These are phyloP conservation scores for Microtus oregoni DNA, from an alignment of 2,113 vertebrate species.

Conservation along the genomic window DNA sequence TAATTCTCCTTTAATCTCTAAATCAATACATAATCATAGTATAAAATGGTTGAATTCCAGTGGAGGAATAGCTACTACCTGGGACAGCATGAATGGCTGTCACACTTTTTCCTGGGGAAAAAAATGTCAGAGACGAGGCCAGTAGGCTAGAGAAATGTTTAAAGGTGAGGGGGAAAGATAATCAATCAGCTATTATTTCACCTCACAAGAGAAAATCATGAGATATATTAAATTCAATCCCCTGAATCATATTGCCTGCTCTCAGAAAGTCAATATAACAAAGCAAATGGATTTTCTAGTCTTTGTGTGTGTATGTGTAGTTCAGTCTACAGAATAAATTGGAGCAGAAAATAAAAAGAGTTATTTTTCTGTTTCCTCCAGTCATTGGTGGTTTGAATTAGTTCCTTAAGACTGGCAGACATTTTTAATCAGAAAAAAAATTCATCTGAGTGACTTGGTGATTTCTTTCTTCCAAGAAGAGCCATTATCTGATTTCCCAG, in stretches of 20 bases:
- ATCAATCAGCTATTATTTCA: slow-evolving; percentile 44
- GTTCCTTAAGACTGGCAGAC: neutral
- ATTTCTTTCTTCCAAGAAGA: neutral
- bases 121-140: neutral
- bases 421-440: neutral
- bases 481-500: neutral
- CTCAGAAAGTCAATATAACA: slow-evolving; percentile 52
- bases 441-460: neutral
- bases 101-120: neutral
- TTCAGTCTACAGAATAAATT: slow-evolving; percentile 29
- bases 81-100: neutral
- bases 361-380: slow-evolving; percentile 29
- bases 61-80: neutral
- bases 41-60: slow-evolving; percentile 51
- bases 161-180: neutral
- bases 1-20: slow-evolving; percentile 38
- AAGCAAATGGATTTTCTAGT: slow-evolving; percentile 38
- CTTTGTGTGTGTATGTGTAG: neutral
- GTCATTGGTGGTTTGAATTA: neutral
- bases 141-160: slow-evolving; percentile 43
- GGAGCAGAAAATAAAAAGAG: slow-evolving; percentile 26
- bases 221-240: slow-evolving; percentile 50
- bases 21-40: slow-evolving; percentile 51
- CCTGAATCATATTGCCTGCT: neutral
- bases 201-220: slow-evolving; percentile 58